phyloP scores from a whole-genome alignment of 1,140 invertebrate species.

The Lepidurus arcticus region DNA sequence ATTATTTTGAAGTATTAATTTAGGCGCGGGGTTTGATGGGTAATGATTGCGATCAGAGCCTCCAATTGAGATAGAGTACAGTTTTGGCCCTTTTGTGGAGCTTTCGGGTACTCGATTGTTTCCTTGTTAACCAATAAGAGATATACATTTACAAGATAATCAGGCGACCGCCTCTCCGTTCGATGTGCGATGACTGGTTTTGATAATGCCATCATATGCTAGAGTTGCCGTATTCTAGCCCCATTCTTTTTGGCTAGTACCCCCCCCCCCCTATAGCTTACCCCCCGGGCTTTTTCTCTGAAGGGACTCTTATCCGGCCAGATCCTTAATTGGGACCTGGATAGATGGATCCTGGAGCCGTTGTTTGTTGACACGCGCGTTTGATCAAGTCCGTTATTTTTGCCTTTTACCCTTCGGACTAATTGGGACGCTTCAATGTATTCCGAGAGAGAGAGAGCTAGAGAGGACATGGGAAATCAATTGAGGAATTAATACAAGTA shows the following conservation, averaged over 20 bases:
- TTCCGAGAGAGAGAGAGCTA: no score
- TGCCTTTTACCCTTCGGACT: not conserved
- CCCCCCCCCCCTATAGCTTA: not conserved
- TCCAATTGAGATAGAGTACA: not conserved
- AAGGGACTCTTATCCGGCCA: slow-evolving; percentile 17
- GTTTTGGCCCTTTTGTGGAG: not conserved
- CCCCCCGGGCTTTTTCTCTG: not conserved
- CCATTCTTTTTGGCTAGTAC: not conserved
- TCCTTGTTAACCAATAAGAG: slow-evolving; percentile 22
- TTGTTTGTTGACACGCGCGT: slow-evolving; percentile 17
- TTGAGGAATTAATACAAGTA: not conserved
- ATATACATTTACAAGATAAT: slow-evolving; percentile 10
- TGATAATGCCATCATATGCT: slow-evolving; percentile 19
- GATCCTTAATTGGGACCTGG: slow-evolving; percentile 12
- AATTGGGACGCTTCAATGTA: not conserved
- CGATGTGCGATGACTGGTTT: not conserved
- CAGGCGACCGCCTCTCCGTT: not conserved
- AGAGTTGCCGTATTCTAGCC: slow-evolving; percentile 10
- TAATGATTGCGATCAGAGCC: not conserved
- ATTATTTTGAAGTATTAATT: no score
- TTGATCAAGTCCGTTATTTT: slow-evolving; percentile 22
- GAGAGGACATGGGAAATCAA: not conserved
- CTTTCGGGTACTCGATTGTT: slow-evolving; percentile 2
- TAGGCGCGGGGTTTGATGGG: no score
- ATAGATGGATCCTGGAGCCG: slow-evolving; percentile 15